These are phyloP conservation scores for Chrysina gloriosa DNA, from an alignment of 2,888 invertebrate species.

Conservation along the genomic window DNA sequence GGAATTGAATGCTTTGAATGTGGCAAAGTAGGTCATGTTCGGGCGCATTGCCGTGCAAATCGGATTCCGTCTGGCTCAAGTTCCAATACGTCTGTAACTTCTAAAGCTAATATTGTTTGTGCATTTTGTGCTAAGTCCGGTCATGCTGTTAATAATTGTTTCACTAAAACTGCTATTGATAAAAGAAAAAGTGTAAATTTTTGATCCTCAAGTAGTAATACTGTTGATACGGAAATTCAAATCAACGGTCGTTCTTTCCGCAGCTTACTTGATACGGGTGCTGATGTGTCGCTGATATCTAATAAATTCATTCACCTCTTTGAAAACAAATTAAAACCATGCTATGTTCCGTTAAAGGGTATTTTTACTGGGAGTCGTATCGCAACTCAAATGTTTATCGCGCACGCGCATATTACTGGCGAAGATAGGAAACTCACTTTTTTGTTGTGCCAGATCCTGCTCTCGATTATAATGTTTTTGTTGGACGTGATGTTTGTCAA, in stretches of 20 bases:
- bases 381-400: not conserved
- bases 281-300: constrained; percentile 39
- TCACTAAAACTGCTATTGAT: constrained; percentile 42
- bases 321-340: not conserved
- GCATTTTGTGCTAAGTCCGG: constrained; percentile 43
- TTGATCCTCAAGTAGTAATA: constrained; percentile 28
- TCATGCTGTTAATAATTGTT: constrained; percentile 43
- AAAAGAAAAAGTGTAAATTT: constrained; percentile 40
- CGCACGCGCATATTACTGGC: not conserved
- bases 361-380: constrained; percentile 10
- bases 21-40: constrained; percentile 41
- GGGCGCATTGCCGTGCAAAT: constrained; percentile 35
- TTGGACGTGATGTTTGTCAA: constrained; percentile 38
- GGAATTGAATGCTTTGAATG: constrained; percentile 38
- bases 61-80: not conserved
- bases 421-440: not conserved
- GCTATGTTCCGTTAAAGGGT: not conserved
- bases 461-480: constrained; percentile 41
- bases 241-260: constrained; percentile 32
- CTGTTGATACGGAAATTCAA: constrained; percentile 3
- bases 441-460: constrained; percentile 26
- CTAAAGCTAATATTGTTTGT: constrained; percentile 10
- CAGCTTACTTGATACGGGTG: constrained; percentile 39
- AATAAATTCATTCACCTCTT: constrained; percentile 18
- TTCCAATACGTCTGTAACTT: not conserved